Conservation (phyloP, 2,888 invertebrate genomes). For the Gerris lacustris region DNA sequence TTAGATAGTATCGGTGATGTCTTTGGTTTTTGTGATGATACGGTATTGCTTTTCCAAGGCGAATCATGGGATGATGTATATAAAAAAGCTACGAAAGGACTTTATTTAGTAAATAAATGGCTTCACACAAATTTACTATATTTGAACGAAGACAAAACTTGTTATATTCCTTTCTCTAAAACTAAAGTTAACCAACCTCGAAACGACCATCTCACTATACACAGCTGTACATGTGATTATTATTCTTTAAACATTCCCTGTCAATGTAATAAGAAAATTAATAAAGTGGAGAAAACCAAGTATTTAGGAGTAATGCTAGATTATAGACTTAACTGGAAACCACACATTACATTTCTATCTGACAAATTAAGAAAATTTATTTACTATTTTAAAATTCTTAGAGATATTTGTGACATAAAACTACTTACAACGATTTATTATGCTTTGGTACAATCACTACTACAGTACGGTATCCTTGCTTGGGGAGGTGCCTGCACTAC, state of each 20-base stretch:
- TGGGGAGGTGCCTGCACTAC: slow-evolving; percentile 6
- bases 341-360: slow-evolving; percentile 8
- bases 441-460: slow-evolving; percentile 11
- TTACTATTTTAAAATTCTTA: slow-evolving; percentile 2
- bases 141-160: slow-evolving; percentile 10
- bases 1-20: slow-evolving; percentile 2
- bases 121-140: slow-evolving; percentile 5
- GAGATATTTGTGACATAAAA: neutral
- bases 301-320: slow-evolving; percentile 11
- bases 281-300: slow-evolving; percentile 6
- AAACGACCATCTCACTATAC: neutral
- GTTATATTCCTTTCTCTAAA: neutral
- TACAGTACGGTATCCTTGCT: slow-evolving; percentile 9
- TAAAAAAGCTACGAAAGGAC: neutral
- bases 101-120: slow-evolving; percentile 5
- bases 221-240: neutral
- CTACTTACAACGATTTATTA: neutral
- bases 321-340: slow-evolving; percentile 8
- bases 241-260: neutral
- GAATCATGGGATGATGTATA: slow-evolving; percentile 1
- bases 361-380: too few relatives aligned
- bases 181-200: neutral
- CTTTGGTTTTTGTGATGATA: slow-evolving; percentile 10
- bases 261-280: slow-evolving; percentile 6
- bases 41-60: slow-evolving; percentile 11